Evolutionary conservation across 2,888 invertebrate species (phyloP).

Genomic region (Drosophila quinaria): DNA sequence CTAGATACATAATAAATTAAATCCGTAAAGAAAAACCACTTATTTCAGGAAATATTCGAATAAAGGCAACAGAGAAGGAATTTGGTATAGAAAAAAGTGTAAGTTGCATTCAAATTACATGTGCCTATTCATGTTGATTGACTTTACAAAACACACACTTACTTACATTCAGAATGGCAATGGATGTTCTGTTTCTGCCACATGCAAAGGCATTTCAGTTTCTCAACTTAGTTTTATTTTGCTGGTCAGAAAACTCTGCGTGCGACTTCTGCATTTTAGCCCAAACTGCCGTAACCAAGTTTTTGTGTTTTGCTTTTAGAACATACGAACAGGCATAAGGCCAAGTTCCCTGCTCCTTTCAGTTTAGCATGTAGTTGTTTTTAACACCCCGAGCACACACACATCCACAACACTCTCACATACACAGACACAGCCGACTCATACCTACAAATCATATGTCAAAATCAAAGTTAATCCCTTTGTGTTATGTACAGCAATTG

Average conservation of each 20-base stretch:
- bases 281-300: conserved; percentile 4
- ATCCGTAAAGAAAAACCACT: no score
- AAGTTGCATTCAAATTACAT: conserved; percentile 27
- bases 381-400: conserved; percentile 24
- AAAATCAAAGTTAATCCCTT: no score
- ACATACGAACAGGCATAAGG: conserved; percentile 30
- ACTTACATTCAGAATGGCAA: no score
- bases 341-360: conserved; percentile 17
- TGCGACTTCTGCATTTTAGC: conserved; percentile 35
- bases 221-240: background rate
- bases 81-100: conserved; percentile 1
- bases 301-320: conserved; percentile 19
- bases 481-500: no score
- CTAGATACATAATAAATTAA: background rate
- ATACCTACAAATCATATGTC: no score
- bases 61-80: conserved; percentile 1
- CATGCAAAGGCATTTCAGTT: conserved; percentile 5
- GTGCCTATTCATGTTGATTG: conserved; percentile 15
- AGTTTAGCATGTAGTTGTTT: conserved; percentile 21
- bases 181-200: conserved; percentile 1
- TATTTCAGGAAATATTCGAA: background rate
- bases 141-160: background rate
- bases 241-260: conserved; percentile 31
- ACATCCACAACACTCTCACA: no score
- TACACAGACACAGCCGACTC: no score